Evolutionary conservation across 2,797 vertebrate genomes (phyloP).

Genomic region (Phrynocephalus vlangalii): DNA sequence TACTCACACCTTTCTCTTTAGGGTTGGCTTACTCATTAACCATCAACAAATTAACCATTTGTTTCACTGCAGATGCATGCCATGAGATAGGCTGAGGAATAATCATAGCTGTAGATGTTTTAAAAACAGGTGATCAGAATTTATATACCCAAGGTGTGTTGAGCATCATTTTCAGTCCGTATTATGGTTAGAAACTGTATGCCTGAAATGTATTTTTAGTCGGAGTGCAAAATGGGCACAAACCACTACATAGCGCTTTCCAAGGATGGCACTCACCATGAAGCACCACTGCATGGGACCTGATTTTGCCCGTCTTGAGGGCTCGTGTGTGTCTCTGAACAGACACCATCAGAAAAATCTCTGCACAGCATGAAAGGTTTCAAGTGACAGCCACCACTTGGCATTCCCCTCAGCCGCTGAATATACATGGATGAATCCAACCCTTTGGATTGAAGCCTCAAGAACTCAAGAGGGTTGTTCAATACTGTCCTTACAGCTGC

Average conservation of each 20-base stretch:
- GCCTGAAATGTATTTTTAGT: background rate
- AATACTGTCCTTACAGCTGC: background rate
- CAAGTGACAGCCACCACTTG: background rate
- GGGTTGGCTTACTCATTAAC: too few species aligned
- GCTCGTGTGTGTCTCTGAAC: too few species aligned
- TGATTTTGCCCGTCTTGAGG: background rate
- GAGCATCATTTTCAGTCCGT: too few species aligned
- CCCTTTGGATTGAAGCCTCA: background rate
- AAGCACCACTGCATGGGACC: too few species aligned
- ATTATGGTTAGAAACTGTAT: too few species aligned
- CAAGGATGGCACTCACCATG: background rate
- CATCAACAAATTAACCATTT: background rate
- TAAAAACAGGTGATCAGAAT: background rate
- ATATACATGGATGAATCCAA: background rate
- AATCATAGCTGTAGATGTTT: background rate
- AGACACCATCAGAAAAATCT: background rate
- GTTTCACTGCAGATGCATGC: background rate
- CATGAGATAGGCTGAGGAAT: background rate
- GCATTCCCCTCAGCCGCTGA: background rate
- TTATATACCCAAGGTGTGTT: background rate
- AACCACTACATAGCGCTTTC: background rate
- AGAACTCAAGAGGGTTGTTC: background rate
- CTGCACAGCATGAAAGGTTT: background rate
- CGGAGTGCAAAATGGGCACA: background rate
- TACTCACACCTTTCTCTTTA: background rate